phyloP scores from a whole-genome alignment of 92 coral and sea anemone genomes.

The Zoanthus gigantus region DNA sequence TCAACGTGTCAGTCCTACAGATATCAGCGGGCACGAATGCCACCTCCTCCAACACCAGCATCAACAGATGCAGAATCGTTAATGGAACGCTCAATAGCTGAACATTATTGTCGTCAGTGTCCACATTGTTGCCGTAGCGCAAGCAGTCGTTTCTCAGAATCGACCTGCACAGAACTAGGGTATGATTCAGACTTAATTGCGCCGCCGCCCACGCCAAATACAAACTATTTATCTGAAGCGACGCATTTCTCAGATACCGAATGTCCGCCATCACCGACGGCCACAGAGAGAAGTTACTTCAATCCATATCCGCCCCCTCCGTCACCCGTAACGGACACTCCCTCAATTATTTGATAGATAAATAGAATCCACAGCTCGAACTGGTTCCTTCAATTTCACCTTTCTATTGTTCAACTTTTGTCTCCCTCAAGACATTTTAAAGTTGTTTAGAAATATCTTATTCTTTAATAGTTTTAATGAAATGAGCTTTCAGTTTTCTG shows the following conservation, averaged over 20 bases:
- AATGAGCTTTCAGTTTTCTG: no score
- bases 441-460: no score
- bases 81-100: slow-evolving; percentile 65
- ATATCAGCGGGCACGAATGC: slow-evolving; percentile 88
- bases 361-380: slow-evolving; percentile 31
- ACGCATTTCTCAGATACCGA: slow-evolving; percentile 93
- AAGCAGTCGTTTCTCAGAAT: slow-evolving; percentile 75
- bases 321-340: slow-evolving; percentile 99
- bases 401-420: neutral
- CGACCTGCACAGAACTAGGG: slow-evolving; percentile 78
- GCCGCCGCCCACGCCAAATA: slow-evolving; percentile 98
- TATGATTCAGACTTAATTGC: slow-evolving; percentile 90
- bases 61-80: slow-evolving; percentile 92
- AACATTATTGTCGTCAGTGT: slow-evolving; percentile 75
- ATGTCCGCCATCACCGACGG: slow-evolving; percentile 94
- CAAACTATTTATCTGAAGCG: slow-evolving; percentile 96
- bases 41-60: slow-evolving; percentile 93
- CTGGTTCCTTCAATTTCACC: slow-evolving; percentile 17
- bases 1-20: slow-evolving; percentile 92
- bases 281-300: slow-evolving; percentile 85
- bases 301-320: slow-evolving; percentile 99
- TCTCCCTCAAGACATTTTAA: no score
- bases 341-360: slow-evolving; percentile 79
- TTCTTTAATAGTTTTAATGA: no score
- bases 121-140: slow-evolving; percentile 73